Conservation (phyloP, 2,113 vertebrate species). For the Riparia riparia region DNA sequence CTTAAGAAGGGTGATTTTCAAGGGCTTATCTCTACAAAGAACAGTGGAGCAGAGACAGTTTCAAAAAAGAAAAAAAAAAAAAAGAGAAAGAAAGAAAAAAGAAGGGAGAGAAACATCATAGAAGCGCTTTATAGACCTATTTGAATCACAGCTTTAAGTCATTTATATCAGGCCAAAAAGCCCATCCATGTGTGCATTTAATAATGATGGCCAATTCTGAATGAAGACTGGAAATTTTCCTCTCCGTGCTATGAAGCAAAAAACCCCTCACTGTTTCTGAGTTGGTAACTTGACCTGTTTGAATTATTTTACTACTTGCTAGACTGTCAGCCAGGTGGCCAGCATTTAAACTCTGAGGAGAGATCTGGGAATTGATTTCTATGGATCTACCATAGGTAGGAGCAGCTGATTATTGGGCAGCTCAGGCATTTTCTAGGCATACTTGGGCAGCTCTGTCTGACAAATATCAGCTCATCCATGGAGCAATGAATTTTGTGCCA, state of each 20-base stretch:
- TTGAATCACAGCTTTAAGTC: constrained; percentile 64
- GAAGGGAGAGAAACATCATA: constrained; percentile 53
- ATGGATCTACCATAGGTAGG: background rate
- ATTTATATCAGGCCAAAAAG: constrained; percentile 53
- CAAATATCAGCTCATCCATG: background rate
- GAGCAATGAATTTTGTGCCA: background rate
- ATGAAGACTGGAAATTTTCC: constrained; percentile 1
- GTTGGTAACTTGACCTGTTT: constrained; percentile 49
- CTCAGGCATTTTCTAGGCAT: background rate
- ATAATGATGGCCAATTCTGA: constrained; percentile 46
- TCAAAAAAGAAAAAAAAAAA: background rate
- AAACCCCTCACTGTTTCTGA: background rate
- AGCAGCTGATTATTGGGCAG: background rate
- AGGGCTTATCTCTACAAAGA: constrained; percentile 59
- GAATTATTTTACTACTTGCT: constrained; percentile 9
- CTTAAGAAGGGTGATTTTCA: constrained; percentile 63
- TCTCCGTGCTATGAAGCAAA: background rate
- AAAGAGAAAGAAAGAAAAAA: background rate
- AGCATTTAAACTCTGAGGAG: background rate
- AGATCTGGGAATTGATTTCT: background rate
- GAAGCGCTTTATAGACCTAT: constrained; percentile 62
- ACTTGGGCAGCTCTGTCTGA: background rate
- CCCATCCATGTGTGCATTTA: constrained; percentile 35
- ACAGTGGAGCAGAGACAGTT: constrained; percentile 32
- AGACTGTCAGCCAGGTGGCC: background rate